Percentiles rank a stretch among this genome's conserved stretches.
phyloP scores from a whole-genome alignment of 1,140 invertebrate genomes.

The Heterodera schachtii region DNA sequence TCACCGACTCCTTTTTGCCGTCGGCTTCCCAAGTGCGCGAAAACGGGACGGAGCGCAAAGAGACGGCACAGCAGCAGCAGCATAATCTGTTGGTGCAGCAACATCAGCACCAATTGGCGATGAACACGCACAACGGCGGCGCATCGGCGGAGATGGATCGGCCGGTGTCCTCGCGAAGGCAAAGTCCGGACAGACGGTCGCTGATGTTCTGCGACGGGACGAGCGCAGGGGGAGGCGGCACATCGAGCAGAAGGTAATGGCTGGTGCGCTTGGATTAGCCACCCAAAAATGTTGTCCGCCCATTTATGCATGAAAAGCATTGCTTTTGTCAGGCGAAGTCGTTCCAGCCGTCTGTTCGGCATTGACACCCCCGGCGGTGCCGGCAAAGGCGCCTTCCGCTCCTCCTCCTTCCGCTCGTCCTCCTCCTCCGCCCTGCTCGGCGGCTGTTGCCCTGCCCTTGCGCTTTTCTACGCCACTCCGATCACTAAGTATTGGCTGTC shows the following conservation, averaged over 20 bases:
- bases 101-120: neutral
- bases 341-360: slow-evolving; percentile 22
- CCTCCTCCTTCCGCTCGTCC: neutral
- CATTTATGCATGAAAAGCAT: neutral
- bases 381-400: neutral
- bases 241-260: neutral
- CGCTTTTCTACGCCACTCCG: slow-evolving; percentile 57
- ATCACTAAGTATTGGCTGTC: slow-evolving; percentile 64
- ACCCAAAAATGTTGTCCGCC: neutral
- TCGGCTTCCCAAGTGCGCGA: slow-evolving; percentile 23
- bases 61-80: neutral
- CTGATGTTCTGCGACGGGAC: slow-evolving; percentile 30
- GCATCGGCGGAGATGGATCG: neutral
- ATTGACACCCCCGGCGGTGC: neutral
- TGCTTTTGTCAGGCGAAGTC: slow-evolving; percentile 10
- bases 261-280: neutral
- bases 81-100: neutral
- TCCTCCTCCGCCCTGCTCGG: slow-evolving; percentile 10
- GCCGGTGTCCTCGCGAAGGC: slow-evolving; percentile 16
- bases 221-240: neutral
- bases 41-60: slow-evolving; percentile 16
- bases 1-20: slow-evolving; percentile 27
- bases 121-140: neutral
- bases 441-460: slow-evolving; percentile 3
- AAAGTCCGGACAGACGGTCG: slow-evolving; percentile 23